Conservation (phyloP, 92 coral and sea anemone species). For the Galaxea fascicularis region DNA sequence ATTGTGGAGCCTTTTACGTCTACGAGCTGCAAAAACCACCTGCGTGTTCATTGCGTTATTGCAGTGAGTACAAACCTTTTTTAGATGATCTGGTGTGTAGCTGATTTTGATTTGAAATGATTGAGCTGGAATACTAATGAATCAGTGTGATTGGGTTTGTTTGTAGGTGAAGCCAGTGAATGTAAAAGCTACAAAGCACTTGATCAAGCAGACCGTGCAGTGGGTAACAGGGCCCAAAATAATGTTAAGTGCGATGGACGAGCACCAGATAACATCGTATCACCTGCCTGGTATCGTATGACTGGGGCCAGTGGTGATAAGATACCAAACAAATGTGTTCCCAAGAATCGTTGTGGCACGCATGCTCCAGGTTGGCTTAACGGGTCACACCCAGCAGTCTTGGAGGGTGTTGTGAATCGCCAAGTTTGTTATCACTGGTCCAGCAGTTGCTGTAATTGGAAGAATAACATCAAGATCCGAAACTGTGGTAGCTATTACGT, state of each 20-base stretch:
- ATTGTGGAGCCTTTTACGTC: constrained; percentile 19
- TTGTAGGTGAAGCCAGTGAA: not conserved
- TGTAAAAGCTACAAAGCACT: not conserved
- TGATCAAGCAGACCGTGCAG: not conserved
- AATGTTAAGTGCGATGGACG: not conserved
- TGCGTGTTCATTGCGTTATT: not conserved
- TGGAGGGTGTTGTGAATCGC: constrained; percentile 2
- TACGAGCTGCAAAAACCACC: constrained; percentile 5
- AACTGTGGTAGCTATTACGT: constrained; percentile 25
- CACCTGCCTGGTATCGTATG: constrained; percentile 27
- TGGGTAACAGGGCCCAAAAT: not conserved
- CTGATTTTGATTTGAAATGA: not conserved
- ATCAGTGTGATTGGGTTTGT: too few relatives aligned
- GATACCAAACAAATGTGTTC: not conserved
- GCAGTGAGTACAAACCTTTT: not conserved
- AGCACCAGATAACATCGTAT: not conserved
- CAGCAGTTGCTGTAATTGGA: constrained; percentile 10
- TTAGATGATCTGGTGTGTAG: too few relatives aligned
- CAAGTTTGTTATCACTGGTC: constrained; percentile 36
- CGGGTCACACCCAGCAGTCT: not conserved
- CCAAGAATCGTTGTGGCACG: constrained; percentile 19
- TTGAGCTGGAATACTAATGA: too few relatives aligned
- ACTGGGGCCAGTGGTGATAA: not conserved
- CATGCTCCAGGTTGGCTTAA: constrained; percentile 41
- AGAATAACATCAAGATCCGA: constrained; percentile 1